A percentile compares a stretch with the other conserved stretches of the same genome.
Evolutionary conservation across 2,888 invertebrate genomes (phyloP).

Genomic region (Busseola fusca): DNA sequence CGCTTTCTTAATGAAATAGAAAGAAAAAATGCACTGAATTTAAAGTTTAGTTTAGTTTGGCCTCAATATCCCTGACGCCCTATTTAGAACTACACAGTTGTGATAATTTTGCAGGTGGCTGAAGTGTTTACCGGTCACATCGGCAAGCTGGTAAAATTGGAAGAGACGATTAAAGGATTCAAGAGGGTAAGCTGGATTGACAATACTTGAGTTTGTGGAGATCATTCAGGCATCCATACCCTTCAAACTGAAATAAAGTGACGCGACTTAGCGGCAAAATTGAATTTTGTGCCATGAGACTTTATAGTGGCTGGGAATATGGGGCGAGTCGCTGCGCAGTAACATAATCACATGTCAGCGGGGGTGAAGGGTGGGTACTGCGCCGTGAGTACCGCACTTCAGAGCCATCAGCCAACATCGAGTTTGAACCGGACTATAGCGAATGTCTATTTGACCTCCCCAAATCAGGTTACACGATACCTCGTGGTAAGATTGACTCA

Average conservation of each 20-base stretch:
- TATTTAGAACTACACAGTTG: too few relatives aligned
- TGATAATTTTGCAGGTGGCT: conserved; percentile 93
- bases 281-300: background rate
- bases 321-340: too few relatives aligned
- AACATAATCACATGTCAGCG: too few relatives aligned
- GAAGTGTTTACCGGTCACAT: conserved; percentile 99
- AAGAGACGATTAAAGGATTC: conserved; percentile 96
- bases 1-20: too few relatives aligned
- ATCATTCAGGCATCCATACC: background rate
- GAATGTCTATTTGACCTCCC: background rate
- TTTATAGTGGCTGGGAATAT: too few relatives aligned
- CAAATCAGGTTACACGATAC: background rate
- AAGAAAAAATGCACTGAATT: too few relatives aligned
- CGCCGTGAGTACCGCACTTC: too few relatives aligned
- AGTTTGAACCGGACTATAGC: too few relatives aligned
- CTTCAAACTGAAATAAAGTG: background rate
- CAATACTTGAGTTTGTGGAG: background rate
- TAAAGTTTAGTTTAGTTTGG: too few relatives aligned
- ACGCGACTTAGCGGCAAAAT: background rate
- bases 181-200: conserved; percentile 73
- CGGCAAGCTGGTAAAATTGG: conserved; percentile 97
- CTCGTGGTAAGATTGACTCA: background rate
- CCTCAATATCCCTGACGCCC: too few relatives aligned
- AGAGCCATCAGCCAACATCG: too few relatives aligned
- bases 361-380: too few relatives aligned